Evolutionary conservation across 2,113 vertebrate genomes (phyloP).

Genomic region (Holacanthus passer): DNA sequence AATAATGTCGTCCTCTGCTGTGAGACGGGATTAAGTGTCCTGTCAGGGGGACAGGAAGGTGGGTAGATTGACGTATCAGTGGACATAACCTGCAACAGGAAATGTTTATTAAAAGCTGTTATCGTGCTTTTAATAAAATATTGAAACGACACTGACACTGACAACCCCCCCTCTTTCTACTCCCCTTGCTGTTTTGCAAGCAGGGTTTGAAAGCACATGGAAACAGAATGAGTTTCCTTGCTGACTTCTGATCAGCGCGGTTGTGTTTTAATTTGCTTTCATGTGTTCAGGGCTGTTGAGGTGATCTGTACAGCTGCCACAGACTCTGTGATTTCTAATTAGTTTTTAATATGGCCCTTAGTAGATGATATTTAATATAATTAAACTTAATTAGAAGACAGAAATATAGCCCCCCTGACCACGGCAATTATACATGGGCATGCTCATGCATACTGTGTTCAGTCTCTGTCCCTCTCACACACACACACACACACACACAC

Average conservation of each 20-base stretch:
- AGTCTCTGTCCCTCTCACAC: not conserved
- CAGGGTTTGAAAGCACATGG: not conserved
- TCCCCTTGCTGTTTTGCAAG: not conserved
- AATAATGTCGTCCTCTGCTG: constrained; percentile 3
- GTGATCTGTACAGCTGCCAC: constrained; percentile 47
- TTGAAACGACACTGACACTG: constrained; percentile 5
- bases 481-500: constrained; percentile 17
- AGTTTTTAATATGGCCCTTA: constrained; percentile 70
- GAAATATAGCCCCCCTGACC: constrained; percentile 67
- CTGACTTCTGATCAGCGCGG: constrained; percentile 23
- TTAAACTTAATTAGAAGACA: constrained; percentile 76
- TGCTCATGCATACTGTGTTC: constrained; percentile 55
- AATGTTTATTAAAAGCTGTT: constrained; percentile 18
- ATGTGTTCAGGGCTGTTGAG: constrained; percentile 53
- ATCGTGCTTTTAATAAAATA: constrained; percentile 5
- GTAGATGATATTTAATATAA: constrained; percentile 71
- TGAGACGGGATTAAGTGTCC: not conserved
- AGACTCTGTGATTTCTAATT: constrained; percentile 77
- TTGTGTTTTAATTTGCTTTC: constrained; percentile 59
- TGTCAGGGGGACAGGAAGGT: not conserved
- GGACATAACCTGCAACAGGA: not conserved
- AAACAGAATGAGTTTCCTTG: constrained; percentile 4
- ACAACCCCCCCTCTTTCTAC: not conserved
- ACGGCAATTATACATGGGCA: constrained; percentile 63
- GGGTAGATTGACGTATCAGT: constrained; percentile 11